Conservation (phyloP, 2,888 invertebrate species). For the Pardosa pseudoannulata region DNA sequence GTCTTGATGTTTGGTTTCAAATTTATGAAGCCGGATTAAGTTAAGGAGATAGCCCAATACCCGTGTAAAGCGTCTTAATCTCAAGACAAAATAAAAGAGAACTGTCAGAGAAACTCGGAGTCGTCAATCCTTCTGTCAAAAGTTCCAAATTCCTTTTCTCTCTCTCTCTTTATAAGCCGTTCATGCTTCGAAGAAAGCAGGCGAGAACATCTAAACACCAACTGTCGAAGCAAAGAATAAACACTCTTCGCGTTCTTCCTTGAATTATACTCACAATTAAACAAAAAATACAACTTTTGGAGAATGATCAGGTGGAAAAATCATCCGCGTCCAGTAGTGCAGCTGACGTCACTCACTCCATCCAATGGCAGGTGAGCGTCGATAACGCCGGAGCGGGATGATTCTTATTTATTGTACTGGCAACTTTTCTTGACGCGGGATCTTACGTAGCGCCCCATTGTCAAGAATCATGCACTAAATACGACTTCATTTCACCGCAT, state of each 20-base stretch:
- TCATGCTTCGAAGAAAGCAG: neutral
- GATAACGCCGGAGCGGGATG: slow-evolving; percentile 58
- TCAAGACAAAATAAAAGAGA: no score
- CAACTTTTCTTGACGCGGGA: slow-evolving; percentile 6
- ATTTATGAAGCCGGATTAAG: no score
- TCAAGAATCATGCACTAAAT: slow-evolving; percentile 8
- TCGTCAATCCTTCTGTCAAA: no score
- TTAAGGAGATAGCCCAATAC: no score
- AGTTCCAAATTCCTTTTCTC: no score
- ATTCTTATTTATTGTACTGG: slow-evolving; percentile 45
- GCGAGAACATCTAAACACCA: neutral
- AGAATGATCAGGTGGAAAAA: slow-evolving; percentile 23
- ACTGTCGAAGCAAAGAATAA: neutral
- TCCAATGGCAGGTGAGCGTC: slow-evolving; percentile 26
- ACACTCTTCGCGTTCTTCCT: slow-evolving; percentile 25
- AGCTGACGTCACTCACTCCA: slow-evolving; percentile 32
- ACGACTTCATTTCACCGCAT: neutral
- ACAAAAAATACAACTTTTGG: slow-evolving; percentile 48
- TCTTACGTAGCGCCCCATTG: slow-evolving; percentile 19
- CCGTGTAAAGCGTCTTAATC: no score
- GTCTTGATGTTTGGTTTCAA: slow-evolving; percentile 23
- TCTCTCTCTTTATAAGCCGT: neutral
- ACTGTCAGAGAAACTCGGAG: no score
- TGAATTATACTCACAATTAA: slow-evolving; percentile 67
- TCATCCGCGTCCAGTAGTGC: slow-evolving; percentile 56